These are phyloP conservation scores for Patiria miniata DNA, from an alignment of 35 echinoderm and acorn worm genomes.

Conservation along the genomic window DNA sequence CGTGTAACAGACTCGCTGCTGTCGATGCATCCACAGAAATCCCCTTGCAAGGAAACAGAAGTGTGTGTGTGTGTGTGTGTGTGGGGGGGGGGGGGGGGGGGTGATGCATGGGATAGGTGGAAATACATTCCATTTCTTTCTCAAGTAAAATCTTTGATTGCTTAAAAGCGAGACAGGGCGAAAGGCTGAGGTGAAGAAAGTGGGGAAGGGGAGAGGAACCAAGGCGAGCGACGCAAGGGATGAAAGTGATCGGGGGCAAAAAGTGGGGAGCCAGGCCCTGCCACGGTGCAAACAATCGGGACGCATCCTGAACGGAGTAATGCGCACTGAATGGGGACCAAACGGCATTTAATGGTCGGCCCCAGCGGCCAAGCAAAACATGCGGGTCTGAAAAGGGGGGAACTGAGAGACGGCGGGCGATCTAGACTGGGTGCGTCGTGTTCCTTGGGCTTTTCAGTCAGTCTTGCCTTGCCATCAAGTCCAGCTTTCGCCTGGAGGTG, in stretches of 20 bases:
- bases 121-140: constrained; percentile 18
- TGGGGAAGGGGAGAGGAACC: background rate
- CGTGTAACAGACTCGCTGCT: constrained; percentile 3
- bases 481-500: background rate
- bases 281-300: background rate
- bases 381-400: background rate
- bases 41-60: background rate
- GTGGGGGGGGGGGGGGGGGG: background rate
- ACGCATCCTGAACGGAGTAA: background rate
- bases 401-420: background rate
- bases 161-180: background rate
- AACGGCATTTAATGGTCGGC: constrained; percentile 27
- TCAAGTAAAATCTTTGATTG: constrained; percentile 14
- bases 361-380: constrained; percentile 19
- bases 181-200: background rate
- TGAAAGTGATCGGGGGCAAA: background rate
- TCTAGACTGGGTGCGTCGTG: background rate
- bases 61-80: too few species aligned
- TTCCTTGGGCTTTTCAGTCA: background rate
- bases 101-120: background rate
- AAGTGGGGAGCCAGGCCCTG: background rate
- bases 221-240: background rate
- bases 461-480: background rate
- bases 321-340: constrained; percentile 14
- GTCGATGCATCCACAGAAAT: background rate